Evolutionary conservation across 2,888 invertebrate genomes (phyloP), one percentile per base, ranked within the genome.

Genomic region (Bellardia bayeri): DNA sequence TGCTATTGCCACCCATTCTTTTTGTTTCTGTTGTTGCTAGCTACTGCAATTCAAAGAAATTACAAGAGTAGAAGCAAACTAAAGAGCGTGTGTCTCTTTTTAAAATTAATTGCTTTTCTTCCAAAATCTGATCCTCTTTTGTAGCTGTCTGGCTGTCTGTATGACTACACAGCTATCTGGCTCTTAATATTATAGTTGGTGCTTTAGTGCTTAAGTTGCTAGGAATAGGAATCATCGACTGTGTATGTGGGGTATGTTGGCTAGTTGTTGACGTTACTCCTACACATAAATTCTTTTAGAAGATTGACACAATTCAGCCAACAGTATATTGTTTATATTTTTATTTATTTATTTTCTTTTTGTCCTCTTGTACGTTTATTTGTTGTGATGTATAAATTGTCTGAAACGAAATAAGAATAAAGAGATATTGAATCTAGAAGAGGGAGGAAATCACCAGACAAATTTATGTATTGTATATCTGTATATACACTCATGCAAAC

Each of bases 1-100:
- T 90, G 88, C 90, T 93, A 82, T 92, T 93, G 71, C 92, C 92
- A 89, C 91, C 92, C 92, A 91, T 92, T 71, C 14, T 79, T 88
- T 30, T 82, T 81, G 80, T 88, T 87, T 87, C 85, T 88, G 56
- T 30, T 76, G 16, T 63, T 45, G 30, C 13, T 37, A 49, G 40
- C 3, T 33, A 63, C 72, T 64, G 37, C 76, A 79, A 76, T 14
- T n/a, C 30, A 64, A 14, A 64, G 14, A 9, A 64, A 74, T 81
- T 82, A 82, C 74, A 82, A 58, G 23, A 82, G 33, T 56, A 68
- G 58, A 37, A 58, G 74, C 54, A 42, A 37, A 58, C 5, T 23
- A 42, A 45, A 4, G 16, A n/a, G 61, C 13, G 45, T 33, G 56
- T 64, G 11, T 58, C 80, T 74, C 66, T 72, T 49, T 51, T 4